Conservation (phyloP, 2,797 vertebrate species). For the Glossophaga mutica region DNA sequence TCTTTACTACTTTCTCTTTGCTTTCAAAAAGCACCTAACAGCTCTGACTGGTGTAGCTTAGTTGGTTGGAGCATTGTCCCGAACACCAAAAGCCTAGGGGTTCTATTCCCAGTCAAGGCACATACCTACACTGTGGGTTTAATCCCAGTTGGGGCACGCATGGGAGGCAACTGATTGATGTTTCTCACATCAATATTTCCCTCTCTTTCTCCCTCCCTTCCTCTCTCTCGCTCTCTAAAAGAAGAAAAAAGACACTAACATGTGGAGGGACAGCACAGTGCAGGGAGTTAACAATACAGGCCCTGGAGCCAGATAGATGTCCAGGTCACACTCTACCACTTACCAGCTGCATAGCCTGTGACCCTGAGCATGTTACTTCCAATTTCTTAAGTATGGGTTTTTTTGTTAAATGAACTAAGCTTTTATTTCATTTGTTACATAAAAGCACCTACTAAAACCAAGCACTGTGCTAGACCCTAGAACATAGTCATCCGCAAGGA, state of each 20-base stretch:
- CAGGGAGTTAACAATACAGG: neutral
- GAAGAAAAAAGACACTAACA: neutral
- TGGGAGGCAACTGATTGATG: neutral
- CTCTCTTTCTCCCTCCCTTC: neutral
- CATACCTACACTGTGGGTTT: neutral
- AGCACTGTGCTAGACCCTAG: neutral
- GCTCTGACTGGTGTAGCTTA: neutral
- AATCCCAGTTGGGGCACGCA: neutral
- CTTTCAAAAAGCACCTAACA: constrained; percentile 14
- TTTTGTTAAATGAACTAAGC: constrained; percentile 34
- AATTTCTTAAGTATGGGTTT: neutral
- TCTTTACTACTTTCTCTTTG: neutral
- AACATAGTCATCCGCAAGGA: neutral
- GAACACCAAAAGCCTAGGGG: neutral
- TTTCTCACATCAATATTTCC: neutral
- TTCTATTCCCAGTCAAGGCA: neutral
- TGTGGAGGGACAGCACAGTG: neutral
- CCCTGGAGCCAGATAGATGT: neutral
- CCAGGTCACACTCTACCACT: neutral
- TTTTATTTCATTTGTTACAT: constrained; percentile 28
- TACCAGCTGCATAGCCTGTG: neutral
- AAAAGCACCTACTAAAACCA: neutral
- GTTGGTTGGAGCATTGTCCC: neutral
- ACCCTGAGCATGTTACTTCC: neutral
- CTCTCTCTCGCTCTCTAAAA: no score